Evolutionary conservation across 2,888 invertebrate species (phyloP).

Genomic region (Tubulanus polymorphus): DNA sequence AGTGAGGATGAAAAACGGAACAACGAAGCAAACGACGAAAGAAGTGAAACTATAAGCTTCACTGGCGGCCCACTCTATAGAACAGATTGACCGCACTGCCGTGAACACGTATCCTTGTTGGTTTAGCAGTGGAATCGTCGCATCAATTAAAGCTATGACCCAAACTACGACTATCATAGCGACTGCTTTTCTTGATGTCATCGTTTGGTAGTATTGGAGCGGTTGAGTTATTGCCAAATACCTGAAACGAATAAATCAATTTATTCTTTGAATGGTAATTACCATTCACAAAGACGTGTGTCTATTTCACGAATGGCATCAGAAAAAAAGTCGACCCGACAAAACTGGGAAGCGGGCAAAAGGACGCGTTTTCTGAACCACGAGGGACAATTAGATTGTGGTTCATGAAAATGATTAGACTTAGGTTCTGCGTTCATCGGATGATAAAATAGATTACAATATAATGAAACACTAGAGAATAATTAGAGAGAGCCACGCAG

Average conservation of each 20-base stretch:
- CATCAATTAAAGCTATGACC: neutral
- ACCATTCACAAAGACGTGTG: too few relatives aligned
- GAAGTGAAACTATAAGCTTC: neutral
- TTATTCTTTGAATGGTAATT: too few relatives aligned
- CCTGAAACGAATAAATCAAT: neutral
- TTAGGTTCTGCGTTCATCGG: too few relatives aligned
- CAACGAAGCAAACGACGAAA: neutral
- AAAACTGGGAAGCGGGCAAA: too few relatives aligned
- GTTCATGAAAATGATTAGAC: too few relatives aligned
- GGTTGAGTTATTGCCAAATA: neutral
- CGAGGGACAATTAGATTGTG: too few relatives aligned
- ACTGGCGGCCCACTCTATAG: neutral
- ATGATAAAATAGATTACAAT: too few relatives aligned
- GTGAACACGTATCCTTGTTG: neutral
- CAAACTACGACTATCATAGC: neutral
- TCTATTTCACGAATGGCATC: too few relatives aligned
- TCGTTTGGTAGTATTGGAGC: neutral
- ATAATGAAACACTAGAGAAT: too few relatives aligned
- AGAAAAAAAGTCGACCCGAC: too few relatives aligned
- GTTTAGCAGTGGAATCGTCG: neutral
- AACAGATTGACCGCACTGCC: neutral
- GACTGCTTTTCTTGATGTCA: neutral
- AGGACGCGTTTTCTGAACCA: too few relatives aligned
- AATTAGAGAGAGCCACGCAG: too few relatives aligned
- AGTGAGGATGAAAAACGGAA: neutral